A percentile compares a stretch with the other conserved stretches of the same genome.
Evolutionary conservation across 2,797 vertebrate genomes (phyloP).

Genomic region (Chiloscyllium punctatum): DNA sequence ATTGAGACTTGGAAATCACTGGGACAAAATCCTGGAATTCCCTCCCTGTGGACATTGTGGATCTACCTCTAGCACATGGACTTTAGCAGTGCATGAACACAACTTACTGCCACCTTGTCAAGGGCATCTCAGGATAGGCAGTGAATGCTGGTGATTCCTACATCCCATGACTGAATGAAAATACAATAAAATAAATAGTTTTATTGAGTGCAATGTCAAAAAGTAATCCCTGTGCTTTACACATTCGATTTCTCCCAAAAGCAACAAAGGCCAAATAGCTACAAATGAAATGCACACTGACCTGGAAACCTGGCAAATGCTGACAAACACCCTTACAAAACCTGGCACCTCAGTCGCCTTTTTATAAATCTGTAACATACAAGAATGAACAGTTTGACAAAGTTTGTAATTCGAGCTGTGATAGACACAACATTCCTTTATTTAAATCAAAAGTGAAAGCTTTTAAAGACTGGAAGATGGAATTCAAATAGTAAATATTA

Average conservation of each 20-base stretch:
- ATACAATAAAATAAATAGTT: not conserved
- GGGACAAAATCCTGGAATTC: too few species aligned
- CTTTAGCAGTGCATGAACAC: too few species aligned
- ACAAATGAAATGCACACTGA: not conserved
- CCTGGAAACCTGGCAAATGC: not conserved
- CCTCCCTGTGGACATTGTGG: too few species aligned
- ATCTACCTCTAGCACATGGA: too few species aligned
- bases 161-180: too few species aligned
- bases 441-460: not conserved
- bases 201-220: not conserved
- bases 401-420: not conserved
- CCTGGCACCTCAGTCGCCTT: not conserved
- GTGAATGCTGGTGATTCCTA: too few species aligned
- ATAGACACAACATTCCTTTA: not conserved
- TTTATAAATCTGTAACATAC: not conserved
- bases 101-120: too few species aligned
- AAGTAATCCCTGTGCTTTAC: not conserved
- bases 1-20: too few species aligned
- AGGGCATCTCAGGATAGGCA: too few species aligned
- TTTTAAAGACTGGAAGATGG: not conserved
- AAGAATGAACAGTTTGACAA: not conserved
- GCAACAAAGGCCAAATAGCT: not conserved
- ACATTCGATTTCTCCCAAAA: not conserved
- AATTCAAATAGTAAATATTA: not conserved
- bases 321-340: not conserved